Conservation (phyloP, 1,140 invertebrate genomes). For the Homarus americanus region DNA sequence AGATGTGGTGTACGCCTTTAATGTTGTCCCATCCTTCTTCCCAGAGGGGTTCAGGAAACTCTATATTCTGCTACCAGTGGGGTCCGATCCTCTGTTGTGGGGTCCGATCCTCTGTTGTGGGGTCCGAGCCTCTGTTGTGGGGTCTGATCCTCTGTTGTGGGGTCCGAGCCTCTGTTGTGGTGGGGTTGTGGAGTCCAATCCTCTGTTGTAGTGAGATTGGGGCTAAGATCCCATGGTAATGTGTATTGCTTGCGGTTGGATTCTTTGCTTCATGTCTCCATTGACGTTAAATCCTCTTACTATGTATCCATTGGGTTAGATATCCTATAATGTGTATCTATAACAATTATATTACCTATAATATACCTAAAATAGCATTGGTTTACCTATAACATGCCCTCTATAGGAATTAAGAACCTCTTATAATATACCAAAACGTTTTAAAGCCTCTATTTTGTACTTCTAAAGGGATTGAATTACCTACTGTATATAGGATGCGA, state of each 20-base stretch:
- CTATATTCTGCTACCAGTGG: neutral
- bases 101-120: constrained; percentile 20
- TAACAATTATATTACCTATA: neutral
- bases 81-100: constrained; percentile 20
- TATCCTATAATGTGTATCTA: neutral
- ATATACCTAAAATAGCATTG: neutral
- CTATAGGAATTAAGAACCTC: neutral
- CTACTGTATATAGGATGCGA: neutral
- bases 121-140: constrained; percentile 16
- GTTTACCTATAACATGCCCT: neutral
- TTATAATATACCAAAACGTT: no score
- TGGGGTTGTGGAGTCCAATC: neutral
- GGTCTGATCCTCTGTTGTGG: constrained; percentile 20
- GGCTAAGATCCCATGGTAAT: neutral
- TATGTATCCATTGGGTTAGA: neutral
- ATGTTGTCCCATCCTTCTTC: neutral
- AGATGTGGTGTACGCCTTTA: neutral
- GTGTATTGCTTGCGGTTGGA: neutral
- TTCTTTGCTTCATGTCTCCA: neutral
- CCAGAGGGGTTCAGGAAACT: neutral
- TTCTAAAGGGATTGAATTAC: neutral
- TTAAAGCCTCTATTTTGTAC: neutral
- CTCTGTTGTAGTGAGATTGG: no score
- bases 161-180: neutral
- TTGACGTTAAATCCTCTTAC: neutral